A percentile compares a stretch with the other conserved stretches of the same genome.
Evolutionary conservation across 2,797 vertebrate species (phyloP).

Genomic region (Hozukius guyotensis): DNA sequence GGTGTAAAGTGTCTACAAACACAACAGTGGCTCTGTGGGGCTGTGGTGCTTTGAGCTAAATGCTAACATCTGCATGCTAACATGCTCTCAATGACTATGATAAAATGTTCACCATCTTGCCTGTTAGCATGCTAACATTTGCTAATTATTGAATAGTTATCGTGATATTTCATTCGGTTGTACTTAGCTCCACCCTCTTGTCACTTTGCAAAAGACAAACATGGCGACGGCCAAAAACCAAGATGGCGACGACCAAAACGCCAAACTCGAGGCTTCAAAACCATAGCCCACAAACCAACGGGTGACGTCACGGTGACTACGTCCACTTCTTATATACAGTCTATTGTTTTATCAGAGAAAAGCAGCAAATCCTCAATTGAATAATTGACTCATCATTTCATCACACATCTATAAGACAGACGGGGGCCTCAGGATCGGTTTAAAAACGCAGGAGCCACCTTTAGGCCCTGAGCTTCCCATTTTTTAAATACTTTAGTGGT

Average conservation of each 20-base stretch:
- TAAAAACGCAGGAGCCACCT: neutral
- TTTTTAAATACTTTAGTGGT: neutral
- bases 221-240: too few relatives aligned
- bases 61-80: neutral
- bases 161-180: neutral
- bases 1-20: neutral
- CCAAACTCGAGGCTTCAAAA: too few relatives aligned
- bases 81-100: neutral
- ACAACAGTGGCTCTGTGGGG: rapidly evolving
- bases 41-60: neutral
- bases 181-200: too few relatives aligned
- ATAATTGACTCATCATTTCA: neutral
- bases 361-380: neutral
- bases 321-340: too few relatives aligned
- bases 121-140: neutral
- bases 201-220: too few relatives aligned
- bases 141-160: neutral
- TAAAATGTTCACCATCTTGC: neutral
- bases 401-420: neutral
- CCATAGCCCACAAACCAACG: too few relatives aligned
- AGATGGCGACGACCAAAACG: too few relatives aligned
- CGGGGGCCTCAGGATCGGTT: neutral
- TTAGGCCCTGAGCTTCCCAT: neutral
- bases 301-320: too few relatives aligned
- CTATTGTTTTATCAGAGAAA: neutral